phyloP scores from a whole-genome alignment of 2,888 invertebrate species.

The Schizotus pectinicornis region DNA sequence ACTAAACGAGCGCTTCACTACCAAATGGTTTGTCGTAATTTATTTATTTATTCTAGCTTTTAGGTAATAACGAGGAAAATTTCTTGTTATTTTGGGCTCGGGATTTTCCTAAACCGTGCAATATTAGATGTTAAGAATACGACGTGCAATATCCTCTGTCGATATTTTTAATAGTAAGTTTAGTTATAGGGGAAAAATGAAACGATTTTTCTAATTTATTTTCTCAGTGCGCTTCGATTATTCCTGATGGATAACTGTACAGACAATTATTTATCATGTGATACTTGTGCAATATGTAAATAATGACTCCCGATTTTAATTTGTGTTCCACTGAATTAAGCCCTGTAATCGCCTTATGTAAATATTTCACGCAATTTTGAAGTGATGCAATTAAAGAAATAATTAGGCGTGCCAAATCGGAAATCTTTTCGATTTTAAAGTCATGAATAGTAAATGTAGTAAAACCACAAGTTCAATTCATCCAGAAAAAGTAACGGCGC shows the following conservation, averaged over 20 bases:
- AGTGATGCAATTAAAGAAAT: slow-evolving; percentile 5
- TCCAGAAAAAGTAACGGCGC: too few relatives aligned
- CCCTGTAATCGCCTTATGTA: neutral
- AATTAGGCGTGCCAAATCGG: too few relatives aligned
- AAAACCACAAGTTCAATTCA: neutral
- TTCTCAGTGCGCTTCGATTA: slow-evolving; percentile 19
- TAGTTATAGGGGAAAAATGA: slow-evolving; percentile 16
- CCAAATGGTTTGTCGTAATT: slow-evolving; percentile 21
- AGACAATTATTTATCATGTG: slow-evolving; percentile 7
- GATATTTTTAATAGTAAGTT: slow-evolving; percentile 39
- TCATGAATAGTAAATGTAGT: neutral
- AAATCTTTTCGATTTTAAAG: neutral
- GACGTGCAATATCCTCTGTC: slow-evolving; percentile 39
- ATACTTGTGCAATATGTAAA: slow-evolving; percentile 5
- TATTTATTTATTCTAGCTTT: slow-evolving; percentile 29
- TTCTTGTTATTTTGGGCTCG: slow-evolving; percentile 21
- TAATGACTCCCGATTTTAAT: too few relatives aligned
- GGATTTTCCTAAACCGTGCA: slow-evolving; percentile 35
- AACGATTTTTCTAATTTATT: slow-evolving; percentile 2
- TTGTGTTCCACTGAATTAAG: too few relatives aligned
- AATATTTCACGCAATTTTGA: slow-evolving; percentile 3
- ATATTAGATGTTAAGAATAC: slow-evolving; percentile 37
- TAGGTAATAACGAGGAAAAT: neutral
- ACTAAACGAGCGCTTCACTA: slow-evolving; percentile 37
- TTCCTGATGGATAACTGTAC: neutral